Conservation (phyloP, 2,888 invertebrate genomes). For the Nowickia ferox region DNA sequence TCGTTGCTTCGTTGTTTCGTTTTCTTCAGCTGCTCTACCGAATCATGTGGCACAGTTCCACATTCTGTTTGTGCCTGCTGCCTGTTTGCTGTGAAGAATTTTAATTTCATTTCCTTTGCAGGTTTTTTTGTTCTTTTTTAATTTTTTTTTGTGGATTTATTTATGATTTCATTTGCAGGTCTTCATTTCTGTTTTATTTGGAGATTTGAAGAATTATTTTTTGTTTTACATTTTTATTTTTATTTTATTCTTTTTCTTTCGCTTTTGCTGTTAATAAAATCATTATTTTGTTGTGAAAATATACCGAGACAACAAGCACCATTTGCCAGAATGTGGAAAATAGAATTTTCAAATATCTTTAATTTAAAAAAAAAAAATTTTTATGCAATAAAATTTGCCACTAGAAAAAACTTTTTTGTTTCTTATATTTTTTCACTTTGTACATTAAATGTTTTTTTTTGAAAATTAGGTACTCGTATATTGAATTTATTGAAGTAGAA, state of each 20-base stretch:
- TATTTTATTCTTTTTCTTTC: constrained; percentile 2
- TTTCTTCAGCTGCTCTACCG: not conserved
- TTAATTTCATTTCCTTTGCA: constrained; percentile 69
- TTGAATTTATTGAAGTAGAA: not conserved
- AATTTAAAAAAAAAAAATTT: constrained; percentile 33
- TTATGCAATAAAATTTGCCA: constrained; percentile 12
- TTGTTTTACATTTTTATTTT: not conserved
- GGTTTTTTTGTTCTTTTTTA: constrained; percentile 17
- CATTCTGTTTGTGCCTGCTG: constrained; percentile 5
- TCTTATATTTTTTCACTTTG: not conserved
- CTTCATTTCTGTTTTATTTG: constrained; percentile 7
- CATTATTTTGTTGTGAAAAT: constrained; percentile 49
- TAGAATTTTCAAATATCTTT: constrained; percentile 41
- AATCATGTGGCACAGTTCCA: not conserved
- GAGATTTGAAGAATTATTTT: constrained; percentile 41
- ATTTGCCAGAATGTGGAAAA: not conserved
- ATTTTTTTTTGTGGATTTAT: not conserved
- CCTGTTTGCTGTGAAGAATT: constrained; percentile 59
- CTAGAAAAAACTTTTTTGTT: not conserved
- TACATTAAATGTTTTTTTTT: constrained; percentile 17
- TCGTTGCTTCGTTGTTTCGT: constrained; percentile 18
- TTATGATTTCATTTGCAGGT: constrained; percentile 25
- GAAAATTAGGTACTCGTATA: not conserved
- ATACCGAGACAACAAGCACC: not conserved
- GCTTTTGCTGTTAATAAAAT: constrained; percentile 50